phyloP scores from a whole-genome alignment of 2,113 vertebrate species.

The Cryptotis parvus region DNA sequence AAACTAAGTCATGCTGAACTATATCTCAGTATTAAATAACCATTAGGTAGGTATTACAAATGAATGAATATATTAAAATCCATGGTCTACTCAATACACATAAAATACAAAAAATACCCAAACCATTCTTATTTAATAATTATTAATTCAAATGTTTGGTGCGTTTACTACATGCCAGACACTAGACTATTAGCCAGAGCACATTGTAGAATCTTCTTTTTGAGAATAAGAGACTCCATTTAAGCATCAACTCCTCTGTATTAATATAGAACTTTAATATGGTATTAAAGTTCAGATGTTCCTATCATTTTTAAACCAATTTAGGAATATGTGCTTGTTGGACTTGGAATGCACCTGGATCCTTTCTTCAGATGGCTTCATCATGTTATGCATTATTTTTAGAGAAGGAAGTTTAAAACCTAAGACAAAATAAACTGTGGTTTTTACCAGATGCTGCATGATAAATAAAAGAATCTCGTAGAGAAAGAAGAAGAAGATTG shows the following conservation, averaged over 20 bases:
- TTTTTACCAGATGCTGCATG: conserved; percentile 35
- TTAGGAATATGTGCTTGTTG: conserved; percentile 23
- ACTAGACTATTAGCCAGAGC: neutral
- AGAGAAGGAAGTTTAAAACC: conserved; percentile 47
- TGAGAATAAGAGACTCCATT: neutral
- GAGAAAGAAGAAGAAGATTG: too few species aligned
- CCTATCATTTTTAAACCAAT: conserved; percentile 36
- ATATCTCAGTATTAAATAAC: conserved; percentile 28
- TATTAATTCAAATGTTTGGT: conserved; percentile 10
- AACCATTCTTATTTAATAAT: conserved; percentile 9
- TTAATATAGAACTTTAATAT: neutral
- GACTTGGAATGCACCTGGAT: neutral
- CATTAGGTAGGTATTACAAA: conserved; percentile 32
- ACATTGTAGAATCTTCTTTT: neutral
- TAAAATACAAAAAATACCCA: conserved; percentile 45
- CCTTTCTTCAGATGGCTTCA: conserved; percentile 11
- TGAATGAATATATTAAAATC: conserved; percentile 14
- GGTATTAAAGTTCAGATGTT: neutral
- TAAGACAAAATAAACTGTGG: conserved; percentile 12
- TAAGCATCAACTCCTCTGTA: neutral
- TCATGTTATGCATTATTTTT: conserved; percentile 5
- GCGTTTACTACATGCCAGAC: neutral
- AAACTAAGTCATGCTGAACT: conserved; percentile 46
- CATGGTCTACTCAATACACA: neutral
- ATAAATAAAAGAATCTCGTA: neutral